phyloP scores from a whole-genome alignment of 30 jellyfish, hydroid and myxozoan genomes.

The Hydractinia echinata region DNA sequence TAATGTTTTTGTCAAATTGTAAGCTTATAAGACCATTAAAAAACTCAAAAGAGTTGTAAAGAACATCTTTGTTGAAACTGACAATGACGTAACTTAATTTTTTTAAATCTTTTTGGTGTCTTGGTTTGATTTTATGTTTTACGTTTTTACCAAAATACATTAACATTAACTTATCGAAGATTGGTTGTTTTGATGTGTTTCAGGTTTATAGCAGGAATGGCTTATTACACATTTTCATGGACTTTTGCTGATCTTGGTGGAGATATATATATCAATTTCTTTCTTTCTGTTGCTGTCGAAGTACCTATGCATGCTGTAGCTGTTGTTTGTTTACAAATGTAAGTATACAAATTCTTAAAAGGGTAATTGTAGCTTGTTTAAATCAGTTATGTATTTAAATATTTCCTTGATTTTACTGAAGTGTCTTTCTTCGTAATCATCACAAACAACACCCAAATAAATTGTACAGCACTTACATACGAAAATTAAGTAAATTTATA shows the following conservation, averaged over 20 bases:
- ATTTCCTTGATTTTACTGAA: not conserved
- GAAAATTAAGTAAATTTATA: no score
- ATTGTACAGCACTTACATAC: no score
- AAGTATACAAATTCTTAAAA: not conserved
- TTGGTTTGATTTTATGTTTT: no score
- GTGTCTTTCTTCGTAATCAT: not conserved
- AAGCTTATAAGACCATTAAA: no score
- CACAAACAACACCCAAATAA: no score
- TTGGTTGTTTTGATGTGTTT: not conserved
- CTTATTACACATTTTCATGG: constrained; percentile 32
- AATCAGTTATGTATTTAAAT: not conserved
- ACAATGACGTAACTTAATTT: no score
- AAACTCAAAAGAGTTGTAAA: no score
- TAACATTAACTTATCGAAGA: no score
- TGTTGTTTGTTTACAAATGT: constrained; percentile 1
- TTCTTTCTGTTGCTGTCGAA: constrained; percentile 12
- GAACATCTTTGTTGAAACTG: no score
- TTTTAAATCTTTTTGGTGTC: no score
- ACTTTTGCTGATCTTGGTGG: constrained; percentile 38
- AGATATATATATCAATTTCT: constrained; percentile 17
- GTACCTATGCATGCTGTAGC: constrained; percentile 17
- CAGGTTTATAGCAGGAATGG: constrained; percentile 20
- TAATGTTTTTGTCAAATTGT: no score
- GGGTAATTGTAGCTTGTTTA: not conserved
- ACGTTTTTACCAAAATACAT: no score